These are phyloP conservation scores for Anagyrus pseudococci DNA, from an alignment of 2,888 invertebrate genomes.

Conservation along the genomic window DNA sequence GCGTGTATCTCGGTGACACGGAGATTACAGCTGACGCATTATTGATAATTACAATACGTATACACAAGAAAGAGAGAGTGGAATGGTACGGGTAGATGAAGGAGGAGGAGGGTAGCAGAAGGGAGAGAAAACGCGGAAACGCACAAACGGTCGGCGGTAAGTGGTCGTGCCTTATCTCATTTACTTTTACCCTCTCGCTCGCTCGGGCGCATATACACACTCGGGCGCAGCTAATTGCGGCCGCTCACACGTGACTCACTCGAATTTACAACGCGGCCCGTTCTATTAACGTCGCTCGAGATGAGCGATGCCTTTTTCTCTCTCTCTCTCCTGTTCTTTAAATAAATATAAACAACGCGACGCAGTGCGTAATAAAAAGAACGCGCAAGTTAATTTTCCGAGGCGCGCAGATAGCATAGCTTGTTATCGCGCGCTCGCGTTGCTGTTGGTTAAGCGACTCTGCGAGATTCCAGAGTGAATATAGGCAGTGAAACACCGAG, in stretches of 20 bases:
- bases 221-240: constrained; percentile 30
- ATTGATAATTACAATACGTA: constrained; percentile 32
- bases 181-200: constrained; percentile 37
- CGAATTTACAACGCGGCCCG: constrained; percentile 20
- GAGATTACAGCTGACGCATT: constrained; percentile 30
- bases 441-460: no score
- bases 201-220: background rate
- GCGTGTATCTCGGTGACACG: constrained; percentile 20
- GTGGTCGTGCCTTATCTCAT: constrained; percentile 44
- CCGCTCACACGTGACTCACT: constrained; percentile 35
- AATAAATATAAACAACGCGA: constrained; percentile 13
- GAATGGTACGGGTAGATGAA: no score
- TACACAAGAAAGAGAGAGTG: background rate
- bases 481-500: no score
- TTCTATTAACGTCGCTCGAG: constrained; percentile 15
- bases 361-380: no score
- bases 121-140: constrained; percentile 20
- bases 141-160: no score
- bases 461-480: no score
- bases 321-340: background rate
- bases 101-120: no score
- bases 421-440: no score
- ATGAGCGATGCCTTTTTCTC: background rate
- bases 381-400: no score
- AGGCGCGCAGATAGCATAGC: no score